Base-by-base conservation (phyloP, 2,113 vertebrate genomes). In the Apteryx owenii region DNA sequence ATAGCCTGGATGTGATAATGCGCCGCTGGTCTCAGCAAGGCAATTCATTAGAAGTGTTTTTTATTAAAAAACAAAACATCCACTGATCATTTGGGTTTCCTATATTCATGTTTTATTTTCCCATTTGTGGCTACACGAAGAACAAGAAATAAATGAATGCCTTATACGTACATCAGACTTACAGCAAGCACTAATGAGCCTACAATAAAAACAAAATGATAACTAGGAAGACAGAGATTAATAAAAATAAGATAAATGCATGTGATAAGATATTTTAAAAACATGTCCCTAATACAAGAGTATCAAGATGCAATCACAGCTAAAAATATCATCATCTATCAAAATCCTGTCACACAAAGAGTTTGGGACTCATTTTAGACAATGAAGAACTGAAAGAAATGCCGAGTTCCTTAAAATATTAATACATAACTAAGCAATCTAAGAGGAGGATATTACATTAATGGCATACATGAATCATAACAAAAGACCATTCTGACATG, bases 391-490 rank as follows among this genome's bases (percentile, higher is more conserved):
- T 61, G 68, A 38, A 90, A 89, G 94, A 95, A 93, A 95, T 16
- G n/a, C 64, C 0, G 21, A 12, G 71, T 85, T 89, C 87, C 89
- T 94, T 81, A 50, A 4, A 29, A 54, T 50, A 88, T 93, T 95
- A 91, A 81, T 92, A 29, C 31, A 48, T 91, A 96, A 23, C 75
- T 69, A 31, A 96, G 96, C 92, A 85, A 73, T 95, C 95, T 79
- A 13, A 88, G 93, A 77, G 81, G 95, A 96, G 91, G 92, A 90
- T 78, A 76, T 95, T 89, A 76, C 90, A 56, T 38, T 95, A 97
- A 95, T 66, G 80, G 90, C 91, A 85, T 40, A 81, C 95, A 95
- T 96, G 93, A 89, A 93, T 95, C 89, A 82, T 79, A 25, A 79
- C 85, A 88, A 96, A 90, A 95, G 96, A 61, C 80, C 73, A 7